These are phyloP conservation scores for Apis dorsata DNA, from an alignment of 1,140 invertebrate genomes.

Conservation along the genomic window DNA sequence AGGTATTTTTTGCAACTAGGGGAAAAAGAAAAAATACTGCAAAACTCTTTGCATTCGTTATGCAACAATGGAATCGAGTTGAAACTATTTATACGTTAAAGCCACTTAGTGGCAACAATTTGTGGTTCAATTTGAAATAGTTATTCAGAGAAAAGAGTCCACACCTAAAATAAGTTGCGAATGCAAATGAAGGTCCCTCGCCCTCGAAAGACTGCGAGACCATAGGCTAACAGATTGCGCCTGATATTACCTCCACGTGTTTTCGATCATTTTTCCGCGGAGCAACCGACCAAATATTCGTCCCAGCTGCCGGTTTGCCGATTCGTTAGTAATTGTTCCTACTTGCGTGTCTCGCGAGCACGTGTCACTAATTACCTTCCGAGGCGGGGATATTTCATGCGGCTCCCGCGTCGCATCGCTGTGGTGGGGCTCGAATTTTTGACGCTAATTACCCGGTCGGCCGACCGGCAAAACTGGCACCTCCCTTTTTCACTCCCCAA, in stretches of 20 bases:
- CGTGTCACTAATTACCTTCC: conserved; percentile 64
- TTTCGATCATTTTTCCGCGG: conserved; percentile 49
- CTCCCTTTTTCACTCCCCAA: too few relatives aligned
- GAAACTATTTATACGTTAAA: too few relatives aligned
- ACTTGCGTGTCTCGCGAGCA: conserved; percentile 52
- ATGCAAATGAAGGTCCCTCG: neutral
- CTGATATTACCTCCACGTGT: conserved; percentile 19
- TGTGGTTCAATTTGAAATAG: too few relatives aligned
- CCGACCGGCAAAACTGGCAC: neutral
- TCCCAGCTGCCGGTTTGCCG: conserved; percentile 50
- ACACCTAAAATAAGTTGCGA: neutral
- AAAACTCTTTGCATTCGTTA: neutral
- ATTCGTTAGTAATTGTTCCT: conserved; percentile 63
- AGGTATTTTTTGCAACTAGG: neutral
- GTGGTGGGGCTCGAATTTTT: conserved; percentile 42
- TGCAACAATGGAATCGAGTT: too few relatives aligned
- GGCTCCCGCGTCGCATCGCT: conserved; percentile 6
- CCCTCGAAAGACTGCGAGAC: accelerated
- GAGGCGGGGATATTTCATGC: conserved; percentile 61
- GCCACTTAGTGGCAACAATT: too few relatives aligned
- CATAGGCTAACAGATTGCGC: conserved; percentile 4
- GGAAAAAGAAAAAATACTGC: neutral
- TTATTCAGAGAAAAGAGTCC: too few relatives aligned
- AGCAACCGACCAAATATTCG: conserved; percentile 34
- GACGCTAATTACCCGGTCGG: conserved; percentile 55